Evolutionary conservation across 2,888 invertebrate species (phyloP).

Genomic region (Ctenicera cuprea): DNA sequence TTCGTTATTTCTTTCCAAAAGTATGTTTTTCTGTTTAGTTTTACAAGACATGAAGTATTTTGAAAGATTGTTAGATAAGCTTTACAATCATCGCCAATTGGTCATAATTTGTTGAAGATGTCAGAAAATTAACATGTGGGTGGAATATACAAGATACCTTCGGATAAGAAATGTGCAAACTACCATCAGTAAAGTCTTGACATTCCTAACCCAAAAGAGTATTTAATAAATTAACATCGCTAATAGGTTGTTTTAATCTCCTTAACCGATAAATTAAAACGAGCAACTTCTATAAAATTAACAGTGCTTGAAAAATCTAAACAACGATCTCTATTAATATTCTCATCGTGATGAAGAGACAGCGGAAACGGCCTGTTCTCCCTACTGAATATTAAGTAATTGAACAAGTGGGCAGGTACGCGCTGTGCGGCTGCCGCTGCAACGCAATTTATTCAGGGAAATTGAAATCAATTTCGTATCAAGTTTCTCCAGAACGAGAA

Average conservation of each 20-base stretch:
- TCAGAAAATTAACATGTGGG: too few species aligned
- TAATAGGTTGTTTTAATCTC: background rate
- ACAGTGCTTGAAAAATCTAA: constrained; percentile 24
- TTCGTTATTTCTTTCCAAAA: too few species aligned
- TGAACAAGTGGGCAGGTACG: constrained; percentile 27
- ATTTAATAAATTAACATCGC: constrained; percentile 1
- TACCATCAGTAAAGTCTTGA: too few species aligned
- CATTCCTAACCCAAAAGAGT: background rate
- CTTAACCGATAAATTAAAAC: constrained; percentile 13
- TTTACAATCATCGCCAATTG: too few species aligned
- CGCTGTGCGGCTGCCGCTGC: constrained; percentile 2
- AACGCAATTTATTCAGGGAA: constrained; percentile 27
- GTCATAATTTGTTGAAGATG: too few species aligned
- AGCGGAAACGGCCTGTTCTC: constrained; percentile 23
- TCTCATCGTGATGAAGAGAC: constrained; percentile 20
- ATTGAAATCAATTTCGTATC: constrained; percentile 30
- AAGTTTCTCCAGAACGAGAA: constrained; percentile 1
- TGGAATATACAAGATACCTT: too few species aligned
- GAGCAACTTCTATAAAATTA: constrained; percentile 11
- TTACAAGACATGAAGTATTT: too few species aligned
- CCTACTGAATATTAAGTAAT: constrained; percentile 30
- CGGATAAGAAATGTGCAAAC: too few species aligned
- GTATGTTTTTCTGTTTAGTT: too few species aligned
- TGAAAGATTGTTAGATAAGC: too few species aligned
- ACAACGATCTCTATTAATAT: constrained; percentile 14